Base-by-base conservation (phyloP, 2,113 vertebrate species). In the Gambusia affinis region DNA sequence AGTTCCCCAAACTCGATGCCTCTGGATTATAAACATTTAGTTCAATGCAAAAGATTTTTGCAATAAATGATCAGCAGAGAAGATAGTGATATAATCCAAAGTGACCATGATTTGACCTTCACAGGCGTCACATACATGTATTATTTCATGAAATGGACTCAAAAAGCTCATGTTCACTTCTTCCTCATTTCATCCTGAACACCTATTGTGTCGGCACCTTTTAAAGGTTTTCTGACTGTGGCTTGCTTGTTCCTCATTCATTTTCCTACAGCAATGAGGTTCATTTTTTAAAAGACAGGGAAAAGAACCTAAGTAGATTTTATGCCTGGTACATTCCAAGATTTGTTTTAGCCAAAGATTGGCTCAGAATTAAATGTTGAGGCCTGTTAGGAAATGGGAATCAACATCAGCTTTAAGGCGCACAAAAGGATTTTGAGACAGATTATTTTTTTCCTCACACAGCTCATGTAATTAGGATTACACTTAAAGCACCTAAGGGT, bases 391-490 rank as follows among this genome's bases (percentile, higher is more conserved):
- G 64, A 80, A 81, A 47, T 72, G 39, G 27, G 62, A 86, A 84
- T 86, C 39, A 84, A 73, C 67, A 2, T n/a, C 69, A 42, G 80
- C 73, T 88, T 85, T 83, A 83, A 77, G 75, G 84, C 47, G 79
- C 83, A 81, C 63, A 86, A 83, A 73, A 19, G 67, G 78, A 66
- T 90, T 90, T 79, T 64, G 37, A 71, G 14, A 68, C 35, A 60
- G 75, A 82, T 79, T 77, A 30, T 75, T 76, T 78, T 86, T 78
- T 83, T 70, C 33, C 64, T 33, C 29, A 37, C 72, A 67, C 70
- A 85, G 35, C 80, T 79, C 14, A 35, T 70, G 47, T 69, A 78
- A 83, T 81, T 66, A 75, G 84, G 86, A 88, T 85, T 85, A 83
- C 57, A 85, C 15, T 76, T 66, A 68, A 64, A 74, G n/a, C 29